These are phyloP conservation scores for Tokudaia muenninki DNA, from an alignment of 2,797 vertebrate species.

Conservation along the genomic window DNA sequence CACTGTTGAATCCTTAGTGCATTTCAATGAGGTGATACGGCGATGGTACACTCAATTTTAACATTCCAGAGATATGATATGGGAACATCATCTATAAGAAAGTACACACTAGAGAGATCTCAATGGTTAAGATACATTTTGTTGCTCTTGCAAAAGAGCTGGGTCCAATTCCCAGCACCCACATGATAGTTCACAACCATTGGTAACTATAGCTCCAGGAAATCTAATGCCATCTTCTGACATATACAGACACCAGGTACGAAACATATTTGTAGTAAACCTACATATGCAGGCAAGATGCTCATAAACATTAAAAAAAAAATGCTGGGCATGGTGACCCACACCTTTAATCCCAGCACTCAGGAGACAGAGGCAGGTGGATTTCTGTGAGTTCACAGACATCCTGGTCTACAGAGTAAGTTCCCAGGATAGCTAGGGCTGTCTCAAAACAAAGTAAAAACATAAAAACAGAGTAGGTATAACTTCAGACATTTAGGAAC, in stretches of 20 bases:
- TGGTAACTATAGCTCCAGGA: background rate
- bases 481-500: slow-evolving; percentile 1
- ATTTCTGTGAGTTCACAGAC: background rate
- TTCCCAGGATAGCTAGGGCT: background rate
- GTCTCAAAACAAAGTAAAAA: background rate
- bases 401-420: background rate
- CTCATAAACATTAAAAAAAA: background rate
- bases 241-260: background rate
- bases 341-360: background rate
- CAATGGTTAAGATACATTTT: background rate
- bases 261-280: background rate
- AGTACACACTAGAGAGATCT: background rate
- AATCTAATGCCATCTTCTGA: background rate
- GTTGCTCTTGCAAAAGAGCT: background rate
- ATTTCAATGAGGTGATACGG: background rate
- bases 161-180: background rate
- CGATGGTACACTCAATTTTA: slow-evolving; percentile 12
- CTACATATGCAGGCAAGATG: background rate
- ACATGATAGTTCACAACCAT: background rate
- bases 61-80: slow-evolving; percentile 19
- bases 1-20: background rate
- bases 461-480: background rate
- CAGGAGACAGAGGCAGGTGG: background rate
- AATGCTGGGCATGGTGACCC: background rate
- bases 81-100: slow-evolving; percentile 14